A percentile compares a stretch with the other conserved stretches of the same genome.
Conservation (phyloP, 2,113 vertebrate species). For the Antechinus flavipes region DNA sequence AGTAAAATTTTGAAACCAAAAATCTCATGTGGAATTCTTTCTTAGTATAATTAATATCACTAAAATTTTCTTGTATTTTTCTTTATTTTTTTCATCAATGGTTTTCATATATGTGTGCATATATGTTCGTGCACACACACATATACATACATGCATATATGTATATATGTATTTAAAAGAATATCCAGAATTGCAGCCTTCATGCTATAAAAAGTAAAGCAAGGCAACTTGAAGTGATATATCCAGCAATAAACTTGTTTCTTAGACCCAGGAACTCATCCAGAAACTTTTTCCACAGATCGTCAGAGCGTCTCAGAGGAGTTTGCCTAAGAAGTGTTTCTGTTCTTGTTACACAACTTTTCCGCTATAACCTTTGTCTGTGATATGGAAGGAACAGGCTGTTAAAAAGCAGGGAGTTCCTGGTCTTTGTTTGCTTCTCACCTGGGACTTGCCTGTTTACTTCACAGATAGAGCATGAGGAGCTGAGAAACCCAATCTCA, state of each 20-base stretch:
- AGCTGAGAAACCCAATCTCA: constrained; percentile 45
- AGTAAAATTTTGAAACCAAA: constrained; percentile 32
- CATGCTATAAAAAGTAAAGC: constrained; percentile 18
- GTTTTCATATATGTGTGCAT: not conserved
- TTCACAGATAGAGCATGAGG: constrained; percentile 46
- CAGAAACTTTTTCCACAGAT: not conserved
- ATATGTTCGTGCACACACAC: not conserved
- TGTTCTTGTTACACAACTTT: not conserved
- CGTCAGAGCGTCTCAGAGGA: not conserved
- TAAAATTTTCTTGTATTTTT: constrained; percentile 38
- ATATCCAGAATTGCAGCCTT: not conserved
- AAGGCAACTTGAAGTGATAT: not conserved
- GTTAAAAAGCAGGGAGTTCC: not conserved
- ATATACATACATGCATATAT: too few species aligned
- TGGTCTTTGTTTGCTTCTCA: constrained; percentile 1
- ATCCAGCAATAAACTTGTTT: constrained; percentile 19
- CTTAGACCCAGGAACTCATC: constrained; percentile 8
- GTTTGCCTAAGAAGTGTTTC: not conserved
- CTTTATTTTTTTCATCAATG: not conserved
- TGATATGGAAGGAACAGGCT: not conserved
- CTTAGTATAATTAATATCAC: constrained; percentile 1
- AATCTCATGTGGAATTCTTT: constrained; percentile 31
- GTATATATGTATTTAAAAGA: not conserved
- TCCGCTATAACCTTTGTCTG: constrained; percentile 1
- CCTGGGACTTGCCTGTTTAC: constrained; percentile 32